Evolutionary conservation across 2,888 invertebrate species (phyloP).

Genomic region (Platycnemis pennipes): DNA sequence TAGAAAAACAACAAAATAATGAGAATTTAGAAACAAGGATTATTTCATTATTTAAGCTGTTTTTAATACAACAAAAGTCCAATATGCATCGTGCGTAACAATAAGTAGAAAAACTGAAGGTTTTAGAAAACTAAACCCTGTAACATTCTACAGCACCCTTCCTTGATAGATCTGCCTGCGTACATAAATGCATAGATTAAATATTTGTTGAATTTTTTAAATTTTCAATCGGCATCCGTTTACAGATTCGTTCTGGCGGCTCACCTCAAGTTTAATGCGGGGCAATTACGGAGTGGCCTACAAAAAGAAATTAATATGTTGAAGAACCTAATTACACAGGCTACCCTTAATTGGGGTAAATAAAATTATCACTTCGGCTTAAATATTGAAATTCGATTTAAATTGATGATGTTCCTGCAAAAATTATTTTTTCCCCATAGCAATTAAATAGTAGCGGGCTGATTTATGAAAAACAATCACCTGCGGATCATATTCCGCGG

Average conservation of each 20-base stretch:
- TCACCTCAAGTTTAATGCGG: not conserved
- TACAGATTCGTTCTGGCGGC: not conserved
- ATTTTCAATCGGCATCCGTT: not conserved
- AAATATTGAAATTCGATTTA: not conserved
- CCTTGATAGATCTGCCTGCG: not conserved
- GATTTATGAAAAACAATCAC: not conserved
- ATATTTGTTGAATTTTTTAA: no score
- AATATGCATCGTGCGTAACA: no score
- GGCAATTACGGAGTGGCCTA: not conserved
- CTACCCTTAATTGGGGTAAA: not conserved
- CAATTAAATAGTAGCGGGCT: not conserved
- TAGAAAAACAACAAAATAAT: no score
- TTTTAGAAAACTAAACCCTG: no score
- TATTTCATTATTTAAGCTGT: no score
- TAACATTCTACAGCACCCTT: no score
- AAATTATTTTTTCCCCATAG: not conserved
- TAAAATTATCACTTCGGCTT: not conserved
- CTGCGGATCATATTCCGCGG: not conserved
- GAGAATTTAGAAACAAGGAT: no score
- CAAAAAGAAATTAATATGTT: not conserved
- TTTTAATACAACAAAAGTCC: no score
- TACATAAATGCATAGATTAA: not conserved
- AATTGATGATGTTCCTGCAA: not conserved
- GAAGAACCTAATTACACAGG: not conserved
- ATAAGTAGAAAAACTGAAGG: no score